A percentile compares a stretch with the other conserved stretches of the same genome.
phyloP scores from a whole-genome alignment of 1,140 invertebrate genomes.

The Ips typographus region DNA sequence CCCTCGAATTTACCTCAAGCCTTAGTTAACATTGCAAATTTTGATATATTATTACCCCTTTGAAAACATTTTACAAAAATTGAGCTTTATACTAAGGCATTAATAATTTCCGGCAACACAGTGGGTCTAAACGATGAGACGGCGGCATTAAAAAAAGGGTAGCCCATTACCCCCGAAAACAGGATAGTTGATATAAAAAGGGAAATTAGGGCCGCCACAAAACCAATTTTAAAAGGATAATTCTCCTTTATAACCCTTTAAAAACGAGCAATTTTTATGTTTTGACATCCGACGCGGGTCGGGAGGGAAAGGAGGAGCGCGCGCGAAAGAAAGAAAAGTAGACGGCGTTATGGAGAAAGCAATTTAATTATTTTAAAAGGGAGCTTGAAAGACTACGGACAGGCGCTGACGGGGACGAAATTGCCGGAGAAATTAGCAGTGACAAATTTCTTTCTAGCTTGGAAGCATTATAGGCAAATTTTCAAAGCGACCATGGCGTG shows the following conservation, averaged over 20 bases:
- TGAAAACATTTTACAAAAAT: no score
- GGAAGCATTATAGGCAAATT: slow-evolving; percentile 27
- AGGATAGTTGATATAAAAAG: slow-evolving; percentile 8
- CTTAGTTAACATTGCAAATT: no score
- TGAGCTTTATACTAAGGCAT: no score
- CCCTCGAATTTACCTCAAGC: no score
- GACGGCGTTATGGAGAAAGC: slow-evolving; percentile 29
- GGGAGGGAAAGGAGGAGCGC: slow-evolving; percentile 1
- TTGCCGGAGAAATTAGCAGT: slow-evolving; percentile 30
- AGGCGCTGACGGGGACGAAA: slow-evolving; percentile 23
- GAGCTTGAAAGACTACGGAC: slow-evolving; percentile 26
- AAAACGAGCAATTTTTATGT: slow-evolving; percentile 30
- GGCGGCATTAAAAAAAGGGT: no score
- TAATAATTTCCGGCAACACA: no score
- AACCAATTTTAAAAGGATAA: slow-evolving; percentile 29
- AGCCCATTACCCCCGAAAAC: no score
- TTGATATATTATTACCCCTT: no score
- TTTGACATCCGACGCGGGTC: slow-evolving; percentile 22
- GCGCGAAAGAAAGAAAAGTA: slow-evolving; percentile 14
- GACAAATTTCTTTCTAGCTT: slow-evolving; percentile 31
- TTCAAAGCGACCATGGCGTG: slow-evolving; percentile 10
- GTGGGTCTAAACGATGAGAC: no score
- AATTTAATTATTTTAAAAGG: slow-evolving; percentile 36
- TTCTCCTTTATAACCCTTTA: slow-evolving; percentile 24
- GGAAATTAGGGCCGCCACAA: slow-evolving; percentile 24